These are phyloP conservation scores for Drosophila paulistorum DNA, from an alignment of 1,140 invertebrate genomes.

Conservation along the genomic window DNA sequence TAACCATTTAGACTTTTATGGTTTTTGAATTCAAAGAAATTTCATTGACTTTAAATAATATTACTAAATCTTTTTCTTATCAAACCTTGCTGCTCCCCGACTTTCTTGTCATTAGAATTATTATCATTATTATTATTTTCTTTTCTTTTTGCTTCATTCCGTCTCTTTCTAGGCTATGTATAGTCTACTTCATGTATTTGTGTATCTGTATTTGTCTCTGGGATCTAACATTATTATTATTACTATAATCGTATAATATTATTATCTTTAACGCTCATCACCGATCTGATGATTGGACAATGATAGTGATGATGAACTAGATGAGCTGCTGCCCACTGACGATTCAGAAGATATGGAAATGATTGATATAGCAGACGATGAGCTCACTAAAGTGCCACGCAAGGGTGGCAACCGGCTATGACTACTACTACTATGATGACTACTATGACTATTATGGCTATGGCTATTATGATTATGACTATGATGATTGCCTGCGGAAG, in stretches of 20 bases:
- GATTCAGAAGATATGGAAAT: constrained; percentile 82
- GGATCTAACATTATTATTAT: constrained; percentile 2
- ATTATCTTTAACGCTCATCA: constrained; percentile 39
- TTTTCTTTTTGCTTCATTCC: neutral
- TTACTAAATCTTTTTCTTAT: neutral
- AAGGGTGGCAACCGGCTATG: constrained; percentile 54
- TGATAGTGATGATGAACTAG: constrained; percentile 64
- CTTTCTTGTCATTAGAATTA: neutral
- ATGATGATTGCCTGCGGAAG: constrained; percentile 5
- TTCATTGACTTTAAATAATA: constrained; percentile 2
- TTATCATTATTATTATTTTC: neutral
- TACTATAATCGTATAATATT: constrained; percentile 1
- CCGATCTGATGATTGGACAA: constrained; percentile 43
- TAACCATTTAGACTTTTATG: constrained; percentile 9
- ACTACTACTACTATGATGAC: constrained; percentile 31
- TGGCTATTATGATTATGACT: constrained; percentile 10
- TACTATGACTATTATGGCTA: constrained; percentile 11
- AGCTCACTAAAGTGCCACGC: constrained; percentile 65
- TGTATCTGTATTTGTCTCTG: constrained; percentile 26
- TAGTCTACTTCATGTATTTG: constrained; percentile 12
- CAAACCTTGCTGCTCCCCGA: neutral
- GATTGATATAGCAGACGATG: constrained; percentile 73
- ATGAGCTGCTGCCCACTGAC: constrained; percentile 68
- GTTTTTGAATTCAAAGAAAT: constrained; percentile 2
- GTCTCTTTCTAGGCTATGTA: constrained; percentile 6